Evolutionary conservation across 2,888 invertebrate species (phyloP), one percentile per base, ranked within the genome.

Genomic region (Drosophila nr. perissopoda): DNA sequence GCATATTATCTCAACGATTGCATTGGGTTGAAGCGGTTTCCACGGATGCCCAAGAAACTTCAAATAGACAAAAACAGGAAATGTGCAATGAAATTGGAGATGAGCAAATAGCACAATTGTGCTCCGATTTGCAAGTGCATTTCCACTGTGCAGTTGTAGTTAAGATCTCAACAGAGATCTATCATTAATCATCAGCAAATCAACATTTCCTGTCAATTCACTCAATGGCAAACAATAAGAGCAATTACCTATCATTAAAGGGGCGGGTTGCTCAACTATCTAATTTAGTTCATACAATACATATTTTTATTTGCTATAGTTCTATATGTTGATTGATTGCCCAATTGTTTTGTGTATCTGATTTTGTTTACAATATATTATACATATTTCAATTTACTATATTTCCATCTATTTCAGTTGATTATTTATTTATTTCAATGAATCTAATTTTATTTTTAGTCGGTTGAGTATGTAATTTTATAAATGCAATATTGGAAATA

Each of bases 51-150:
- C 11, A 18, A 27, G 13, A 33, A 38, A n/a, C 53, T 36, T 33
- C 33, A 18, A 57, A 49, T 8, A 53, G 73, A 78, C 68, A 45
- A 45, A 25, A 54, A 60, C 78, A 73, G 77, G 77, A 78, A 78
- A 70, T 67, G 75, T 70, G 70, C 58, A 70, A 70, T 79, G 76
- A 70, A 78, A 79, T 49, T 10, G 53, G 42, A 78, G 70, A 61
- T 64, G 59, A 33, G 60, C 56, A 40, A 65, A 73, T 62, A 48
- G 34, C 25, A 48, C 29, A 42, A 54, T 62, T 69, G 49, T 36
- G 25, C 29, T 59, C 5, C 25, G 61, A 68, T 73, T 78, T 52
- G 73, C 76, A 62, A 73, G 45, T 45, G 59, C 25, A 54, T 40
- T 27, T 63, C 21, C 38, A 54, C 52, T 25, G 2, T 56, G 25